phyloP scores from a whole-genome alignment of 2,797 vertebrate genomes.

The Podarcis siculus region DNA sequence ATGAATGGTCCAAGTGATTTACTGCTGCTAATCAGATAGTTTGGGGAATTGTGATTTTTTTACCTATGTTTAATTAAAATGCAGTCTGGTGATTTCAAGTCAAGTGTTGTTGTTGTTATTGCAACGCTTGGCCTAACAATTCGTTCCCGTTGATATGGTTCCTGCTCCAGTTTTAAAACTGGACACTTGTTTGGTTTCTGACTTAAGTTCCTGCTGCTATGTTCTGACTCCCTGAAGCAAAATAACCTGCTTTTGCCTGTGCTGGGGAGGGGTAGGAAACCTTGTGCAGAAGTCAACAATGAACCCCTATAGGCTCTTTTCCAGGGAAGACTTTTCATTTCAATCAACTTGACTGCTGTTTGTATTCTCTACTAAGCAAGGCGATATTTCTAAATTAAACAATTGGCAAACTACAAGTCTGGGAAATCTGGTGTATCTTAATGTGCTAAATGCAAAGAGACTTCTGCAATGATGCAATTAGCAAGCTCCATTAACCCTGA shows the following conservation, averaged over 20 bases:
- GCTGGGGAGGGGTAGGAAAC: background rate
- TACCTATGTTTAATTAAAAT: background rate
- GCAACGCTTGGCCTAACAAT: background rate
- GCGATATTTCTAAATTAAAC: background rate
- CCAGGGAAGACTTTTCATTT: background rate
- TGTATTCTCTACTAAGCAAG: background rate
- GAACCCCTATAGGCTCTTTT: background rate
- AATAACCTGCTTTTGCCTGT: background rate
- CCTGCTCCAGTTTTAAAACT: background rate
- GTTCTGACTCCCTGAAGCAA: background rate
- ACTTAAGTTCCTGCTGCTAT: no score
- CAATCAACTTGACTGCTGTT: background rate
- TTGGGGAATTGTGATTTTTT: background rate
- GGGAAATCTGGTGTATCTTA: background rate
- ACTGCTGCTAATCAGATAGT: background rate
- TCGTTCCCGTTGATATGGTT: background rate
- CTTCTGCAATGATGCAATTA: background rate
- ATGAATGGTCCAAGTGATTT: background rate
- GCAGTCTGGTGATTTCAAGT: background rate
- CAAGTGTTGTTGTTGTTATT: background rate
- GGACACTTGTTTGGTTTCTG: background rate
- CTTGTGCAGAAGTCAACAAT: background rate
- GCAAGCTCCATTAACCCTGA: no score
- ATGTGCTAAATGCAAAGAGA: background rate
- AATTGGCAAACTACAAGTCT: background rate